phyloP scores from a whole-genome alignment of 2,797 vertebrate species.

The Lagocephalus sceleratus region DNA sequence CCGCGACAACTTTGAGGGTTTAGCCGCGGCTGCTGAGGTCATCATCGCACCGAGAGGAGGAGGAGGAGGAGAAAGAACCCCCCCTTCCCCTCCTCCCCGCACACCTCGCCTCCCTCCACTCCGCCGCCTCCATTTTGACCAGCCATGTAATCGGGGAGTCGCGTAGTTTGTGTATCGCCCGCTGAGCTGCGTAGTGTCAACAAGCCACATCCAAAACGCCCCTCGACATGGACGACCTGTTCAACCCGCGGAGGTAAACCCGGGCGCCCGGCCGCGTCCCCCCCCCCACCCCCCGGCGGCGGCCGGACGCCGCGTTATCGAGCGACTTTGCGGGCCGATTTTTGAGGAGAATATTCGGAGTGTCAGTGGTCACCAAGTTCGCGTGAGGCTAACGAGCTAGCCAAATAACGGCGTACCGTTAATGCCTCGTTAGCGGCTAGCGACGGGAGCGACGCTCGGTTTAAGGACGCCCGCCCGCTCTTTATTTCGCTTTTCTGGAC shows the following conservation, averaged over 20 bases:
- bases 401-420: slow-evolving; percentile 50
- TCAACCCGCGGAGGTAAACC: slow-evolving; percentile 98
- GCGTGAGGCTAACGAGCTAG: slow-evolving; percentile 71
- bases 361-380: slow-evolving; percentile 74
- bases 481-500: not conserved
- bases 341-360: slow-evolving; percentile 43
- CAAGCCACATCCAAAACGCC: slow-evolving; percentile 81
- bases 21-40: slow-evolving; percentile 97
- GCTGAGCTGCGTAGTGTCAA: slow-evolving; percentile 79
- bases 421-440: slow-evolving; percentile 62
- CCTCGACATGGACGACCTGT: slow-evolving; percentile 93
- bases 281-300: no score
- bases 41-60: slow-evolving; percentile 82
- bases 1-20: slow-evolving; percentile 87
- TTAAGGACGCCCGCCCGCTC: not conserved
- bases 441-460: slow-evolving; percentile 5
- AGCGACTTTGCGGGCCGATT: slow-evolving; percentile 32
- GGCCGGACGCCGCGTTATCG: not conserved
- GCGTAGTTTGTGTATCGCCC: slow-evolving; percentile 81
- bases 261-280: no score
- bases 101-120: slow-evolving; percentile 82
- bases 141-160: slow-evolving; percentile 84
- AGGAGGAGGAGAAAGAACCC: slow-evolving; percentile 32
- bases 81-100: no score
- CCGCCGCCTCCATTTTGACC: slow-evolving; percentile 99